Evolutionary conservation across 30 jellyfish, hydroid and myxozoan species (phyloP).

Genomic region (Pelagia noctiluca): DNA sequence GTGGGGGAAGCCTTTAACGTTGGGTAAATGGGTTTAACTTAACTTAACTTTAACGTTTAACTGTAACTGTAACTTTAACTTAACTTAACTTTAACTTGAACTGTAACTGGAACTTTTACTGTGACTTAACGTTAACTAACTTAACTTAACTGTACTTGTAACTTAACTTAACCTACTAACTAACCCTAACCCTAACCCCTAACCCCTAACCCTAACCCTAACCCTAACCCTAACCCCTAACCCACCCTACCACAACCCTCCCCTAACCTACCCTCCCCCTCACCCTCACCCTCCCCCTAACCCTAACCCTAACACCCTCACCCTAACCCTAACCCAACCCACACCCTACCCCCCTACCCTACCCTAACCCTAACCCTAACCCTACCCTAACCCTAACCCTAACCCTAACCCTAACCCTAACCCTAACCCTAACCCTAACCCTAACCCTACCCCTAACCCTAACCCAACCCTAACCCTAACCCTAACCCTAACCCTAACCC

Average conservation of each 20-base stretch:
- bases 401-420: background rate
- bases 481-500: conserved; percentile 12
- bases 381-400: background rate
- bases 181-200: background rate
- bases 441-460: conserved; percentile 9
- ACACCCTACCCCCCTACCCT: background rate
- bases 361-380: conserved; percentile 5
- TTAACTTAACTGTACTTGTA: background rate
- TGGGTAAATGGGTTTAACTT: no score
- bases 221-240: background rate
- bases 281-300: background rate
- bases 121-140: no score
- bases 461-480: background rate
- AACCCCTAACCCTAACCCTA: background rate
- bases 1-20: no score
- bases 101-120: no score
- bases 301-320: background rate
- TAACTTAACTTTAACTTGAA: no score
- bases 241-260: background rate
- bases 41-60: no score
- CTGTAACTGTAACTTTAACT: no score
- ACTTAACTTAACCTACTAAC: background rate
- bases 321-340: conserved; percentile 6
- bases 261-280: background rate
- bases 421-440: conserved; percentile 1